These are phyloP conservation scores for Cryptosula pallasiana DNA, from an alignment of 2,888 invertebrate species.

Conservation along the genomic window DNA sequence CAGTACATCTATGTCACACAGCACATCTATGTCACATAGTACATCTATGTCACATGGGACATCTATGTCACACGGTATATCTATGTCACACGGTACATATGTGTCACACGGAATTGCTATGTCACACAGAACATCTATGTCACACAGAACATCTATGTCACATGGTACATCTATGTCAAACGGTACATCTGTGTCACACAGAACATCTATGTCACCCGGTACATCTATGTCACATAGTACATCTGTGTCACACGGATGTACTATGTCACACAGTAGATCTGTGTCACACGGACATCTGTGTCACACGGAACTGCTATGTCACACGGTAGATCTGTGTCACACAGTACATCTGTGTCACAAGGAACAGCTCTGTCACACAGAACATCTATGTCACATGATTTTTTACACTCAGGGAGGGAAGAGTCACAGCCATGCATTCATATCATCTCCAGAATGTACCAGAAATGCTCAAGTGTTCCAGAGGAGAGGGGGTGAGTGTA, in stretches of 20 bases:
- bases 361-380: neutral
- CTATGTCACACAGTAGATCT: too few species aligned
- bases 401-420: constrained; percentile 48
- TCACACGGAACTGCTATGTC: neutral
- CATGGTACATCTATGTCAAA: too few species aligned
- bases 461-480: constrained; percentile 68
- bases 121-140: neutral
- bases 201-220: too few species aligned
- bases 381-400: neutral
- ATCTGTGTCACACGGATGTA: too few species aligned
- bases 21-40: too few species aligned
- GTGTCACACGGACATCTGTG: too few species aligned
- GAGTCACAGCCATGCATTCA: constrained; percentile 71
- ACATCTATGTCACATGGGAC: too few species aligned
- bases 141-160: neutral
- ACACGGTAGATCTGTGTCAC: neutral
- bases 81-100: neutral
- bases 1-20: too few species aligned
- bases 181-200: too few species aligned
- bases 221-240: too few species aligned
- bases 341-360: neutral
- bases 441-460: constrained; percentile 64
- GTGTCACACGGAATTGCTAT: neutral
- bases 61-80: neutral
- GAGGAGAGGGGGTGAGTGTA: constrained; percentile 65